Evolutionary conservation across 2,888 invertebrate species (phyloP), one percentile per base, ranked within the genome.

Genomic region (Chrysolina americana): DNA sequence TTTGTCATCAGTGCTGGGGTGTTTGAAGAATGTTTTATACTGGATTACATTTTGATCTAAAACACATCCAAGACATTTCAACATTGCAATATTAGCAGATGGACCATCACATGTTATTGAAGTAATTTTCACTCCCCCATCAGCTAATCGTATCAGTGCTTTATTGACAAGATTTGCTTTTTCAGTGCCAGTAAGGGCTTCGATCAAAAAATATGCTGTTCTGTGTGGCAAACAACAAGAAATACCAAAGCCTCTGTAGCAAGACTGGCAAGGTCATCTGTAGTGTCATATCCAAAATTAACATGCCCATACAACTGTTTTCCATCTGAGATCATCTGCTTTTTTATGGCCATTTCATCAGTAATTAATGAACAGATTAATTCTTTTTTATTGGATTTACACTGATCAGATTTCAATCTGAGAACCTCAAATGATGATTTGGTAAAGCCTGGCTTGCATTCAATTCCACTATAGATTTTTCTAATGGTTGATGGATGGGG

Each of bases 401-500:
- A 21, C 3, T 65, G 23, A 48, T 23, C 28, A 2, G 65, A 21
- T 65, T 65, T 65, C 6, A 65, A 23, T 47, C 15, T 48, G 15
- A 65, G 15, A 2, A 65, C 48, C n/a, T 65, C 65, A 23, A 65
- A 65, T 15, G 65, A 65, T 65, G 65, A 65, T 65, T 48, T 23
- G 9, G 65, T 65, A 21, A 65, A 65, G 2, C 65, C 65, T 48
- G 65, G 65, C 23, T 65, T 23, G 23, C 65, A 65, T n/a, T 48
- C 65, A 48, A 65, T 65, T 15, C 63, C 63, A 63, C 41, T 63
- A 9, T 63, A 41, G 5, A 63, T 65, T 62, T 72, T 71, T 65
- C 74, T 64, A 5, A 74, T 74, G 11, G 70, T 70, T 28, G 50
- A 48, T 17, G 59, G 66, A 63, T 71, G 68, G 4, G 74, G 76